Evolutionary conservation across 2,888 invertebrate species (phyloP), one percentile per base, ranked within the genome.

Genomic region (Heliconius charithonia): DNA sequence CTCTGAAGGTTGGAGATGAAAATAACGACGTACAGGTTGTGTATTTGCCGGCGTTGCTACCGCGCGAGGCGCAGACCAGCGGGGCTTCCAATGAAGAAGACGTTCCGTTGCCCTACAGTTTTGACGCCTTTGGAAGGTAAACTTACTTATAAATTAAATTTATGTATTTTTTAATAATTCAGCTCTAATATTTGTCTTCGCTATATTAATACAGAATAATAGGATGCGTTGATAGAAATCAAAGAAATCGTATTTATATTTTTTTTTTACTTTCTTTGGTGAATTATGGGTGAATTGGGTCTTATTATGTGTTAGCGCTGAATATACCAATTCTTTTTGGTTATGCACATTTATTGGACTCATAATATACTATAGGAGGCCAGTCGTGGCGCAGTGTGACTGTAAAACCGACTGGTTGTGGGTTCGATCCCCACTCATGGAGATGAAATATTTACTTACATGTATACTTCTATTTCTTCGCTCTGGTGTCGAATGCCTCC

Each of bases 121-220:
- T 96, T 87, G 93, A 94, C 76, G 96, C 96, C 22, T 96, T 96
- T 87, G 95, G 96, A 89, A 92, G 96, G 96, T 96, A 90, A 83
- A 85, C 78, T 71, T 37, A 12, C 41, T 73, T 22, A 37, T 2
- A 19, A 6, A 6, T 27, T 19, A 29, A 6, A 27, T 74, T 19
- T 37, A 74, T 10, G 29, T 16, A 32, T 27, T 2, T 3, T 32
- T 29, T 12, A 71, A 56, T 56, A 32, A 71, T 71, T n/a, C 32
- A 32, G n/a, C 29, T 3, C 7, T 29, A 29, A n/a, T 56, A 32
- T 25, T 56, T 56, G 56, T 71, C 7, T 13, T 71, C 27, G 10
- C 7, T 72, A 32, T 32, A 72, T 72, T 56, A 56, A 16, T 56
- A 72, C 56, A 72, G 13, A 56, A 70, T 32, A 71, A 70, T 56